These are phyloP conservation scores for Bos taurus DNA, from an alignment of 2,113 vertebrate genomes.

Conservation along the genomic window ARS-UCD2.0 NC_037332.1:81932501-81933000, in stretches of 20 bases:
- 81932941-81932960: neutral
- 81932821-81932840: neutral
- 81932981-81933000: neutral
- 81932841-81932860: neutral
- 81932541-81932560: accelerated
- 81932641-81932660: neutral
- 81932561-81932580: neutral
- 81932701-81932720: neutral
- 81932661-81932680: neutral
- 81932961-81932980: accelerated
- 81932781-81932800: neutral
- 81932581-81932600: neutral
- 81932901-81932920: neutral
- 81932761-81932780: neutral
- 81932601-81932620: neutral
- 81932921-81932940: neutral
- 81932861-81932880: neutral
- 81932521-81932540: neutral
- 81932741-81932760: neutral
- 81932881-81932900: neutral
- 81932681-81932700: neutral
- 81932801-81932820: neutral
- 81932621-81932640: neutral
- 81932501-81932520: neutral
- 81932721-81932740: neutral